Percentiles rank a stretch among this genome's conserved stretches.
Conservation (phyloP, 2,888 invertebrate species). For the Drosophila parthenogenetica region DNA sequence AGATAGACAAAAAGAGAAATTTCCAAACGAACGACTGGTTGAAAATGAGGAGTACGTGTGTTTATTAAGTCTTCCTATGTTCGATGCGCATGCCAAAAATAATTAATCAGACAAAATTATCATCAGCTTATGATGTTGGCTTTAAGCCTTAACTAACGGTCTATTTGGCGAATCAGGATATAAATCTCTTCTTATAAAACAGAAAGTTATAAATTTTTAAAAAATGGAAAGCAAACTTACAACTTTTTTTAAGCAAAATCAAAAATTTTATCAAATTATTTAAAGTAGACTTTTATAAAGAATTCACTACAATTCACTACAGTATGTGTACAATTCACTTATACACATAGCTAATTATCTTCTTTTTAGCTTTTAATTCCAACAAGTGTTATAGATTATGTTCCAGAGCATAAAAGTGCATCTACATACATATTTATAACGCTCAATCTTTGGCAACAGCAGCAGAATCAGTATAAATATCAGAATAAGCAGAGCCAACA, state of each 20-base stretch:
- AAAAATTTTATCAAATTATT: too few species aligned
- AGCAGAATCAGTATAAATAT: slow-evolving; percentile 3
- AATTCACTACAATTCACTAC: slow-evolving; percentile 5
- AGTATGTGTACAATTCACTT: background rate
- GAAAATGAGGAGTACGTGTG: background rate
- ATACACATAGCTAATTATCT: slow-evolving; percentile 9
- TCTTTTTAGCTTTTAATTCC: slow-evolving; percentile 5
- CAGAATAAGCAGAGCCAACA: slow-evolving; percentile 38
- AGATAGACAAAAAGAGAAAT: slow-evolving; percentile 25
- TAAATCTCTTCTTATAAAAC: too few species aligned
- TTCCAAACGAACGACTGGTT: background rate
- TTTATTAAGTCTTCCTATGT: slow-evolving; percentile 26
- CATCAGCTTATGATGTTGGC: slow-evolving; percentile 62
- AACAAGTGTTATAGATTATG: slow-evolving; percentile 41
- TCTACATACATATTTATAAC: slow-evolving; percentile 47
- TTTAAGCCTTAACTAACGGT: slow-evolving; percentile 19
- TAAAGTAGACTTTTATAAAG: too few species aligned
- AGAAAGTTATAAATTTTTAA: too few species aligned
- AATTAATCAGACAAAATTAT: slow-evolving; percentile 78
- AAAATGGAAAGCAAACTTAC: too few species aligned
- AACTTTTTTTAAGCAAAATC: too few species aligned
- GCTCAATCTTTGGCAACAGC: slow-evolving; percentile 27
- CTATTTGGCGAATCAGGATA: too few species aligned
- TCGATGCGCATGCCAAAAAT: slow-evolving; percentile 59
- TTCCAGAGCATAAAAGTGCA: slow-evolving; percentile 30